Conservation (phyloP, 2,888 invertebrate species). For the Pseudococcus viburni region DNA sequence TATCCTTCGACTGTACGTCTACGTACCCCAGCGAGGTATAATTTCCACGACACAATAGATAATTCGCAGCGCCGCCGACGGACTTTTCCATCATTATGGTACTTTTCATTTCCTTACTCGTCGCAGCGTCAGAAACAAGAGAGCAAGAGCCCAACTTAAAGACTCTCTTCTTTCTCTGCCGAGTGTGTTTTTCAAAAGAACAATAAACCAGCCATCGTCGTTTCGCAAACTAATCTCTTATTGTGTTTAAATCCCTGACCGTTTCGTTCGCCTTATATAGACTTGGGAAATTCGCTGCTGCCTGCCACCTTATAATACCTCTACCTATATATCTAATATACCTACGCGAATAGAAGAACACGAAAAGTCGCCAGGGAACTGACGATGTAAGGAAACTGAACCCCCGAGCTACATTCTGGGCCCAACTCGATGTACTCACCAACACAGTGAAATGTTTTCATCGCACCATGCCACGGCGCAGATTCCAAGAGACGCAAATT, state of each 20-base stretch:
- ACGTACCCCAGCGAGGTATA: conserved; percentile 2
- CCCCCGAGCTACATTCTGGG: background rate
- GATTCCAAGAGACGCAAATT: background rate
- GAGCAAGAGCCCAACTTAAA: conserved; percentile 34
- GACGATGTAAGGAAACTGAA: background rate
- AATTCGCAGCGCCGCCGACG: conserved; percentile 55
- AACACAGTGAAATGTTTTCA: no score
- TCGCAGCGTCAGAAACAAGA: background rate
- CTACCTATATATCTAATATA: no score
- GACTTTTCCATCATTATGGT: conserved; percentile 64
- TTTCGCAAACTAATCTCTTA: conserved; percentile 65
- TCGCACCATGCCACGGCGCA: background rate
- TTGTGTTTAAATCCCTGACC: conserved; percentile 66
- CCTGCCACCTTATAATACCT: background rate
- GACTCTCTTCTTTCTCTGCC: conserved; percentile 1
- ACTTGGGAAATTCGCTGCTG: background rate
- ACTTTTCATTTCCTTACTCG: conserved; percentile 61
- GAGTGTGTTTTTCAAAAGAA: conserved; percentile 48
- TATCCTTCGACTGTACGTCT: background rate
- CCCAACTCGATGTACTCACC: no score
- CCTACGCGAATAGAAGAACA: background rate
- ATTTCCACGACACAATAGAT: conserved; percentile 59
- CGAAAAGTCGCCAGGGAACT: background rate
- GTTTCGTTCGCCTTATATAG: background rate
- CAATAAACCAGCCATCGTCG: conserved; percentile 20